Percentiles rank a stretch among this genome's conserved stretches.
Conservation (phyloP, 2,888 invertebrate genomes). For the Ectemnius continuus region DNA sequence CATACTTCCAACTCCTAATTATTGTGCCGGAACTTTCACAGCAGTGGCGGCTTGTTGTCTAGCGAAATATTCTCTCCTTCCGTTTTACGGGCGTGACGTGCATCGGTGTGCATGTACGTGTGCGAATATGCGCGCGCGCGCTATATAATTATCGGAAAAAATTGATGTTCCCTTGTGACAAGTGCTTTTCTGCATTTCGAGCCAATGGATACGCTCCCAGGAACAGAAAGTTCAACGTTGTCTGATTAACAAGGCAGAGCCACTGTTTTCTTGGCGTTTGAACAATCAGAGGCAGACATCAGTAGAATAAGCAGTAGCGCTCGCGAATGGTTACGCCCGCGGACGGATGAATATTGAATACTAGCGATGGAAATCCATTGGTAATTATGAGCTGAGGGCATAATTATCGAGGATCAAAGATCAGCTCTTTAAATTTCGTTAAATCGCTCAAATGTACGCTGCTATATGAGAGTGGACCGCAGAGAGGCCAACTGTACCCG, state of each 20-base stretch:
- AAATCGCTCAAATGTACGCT: slow-evolving; percentile 43
- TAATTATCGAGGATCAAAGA: slow-evolving; percentile 57
- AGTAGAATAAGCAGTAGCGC: neutral
- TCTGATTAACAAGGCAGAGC: too few relatives aligned
- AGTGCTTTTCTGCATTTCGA: too few relatives aligned
- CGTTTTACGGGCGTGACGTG: too few relatives aligned
- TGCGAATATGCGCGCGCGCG: too few relatives aligned
- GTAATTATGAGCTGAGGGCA: slow-evolving; percentile 55
- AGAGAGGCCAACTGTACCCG: neutral
- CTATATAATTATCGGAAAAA: too few relatives aligned
- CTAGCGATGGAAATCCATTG: slow-evolving; percentile 50
- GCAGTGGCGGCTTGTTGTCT: neutral
- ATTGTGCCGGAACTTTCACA: neutral
- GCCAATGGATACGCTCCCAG: too few relatives aligned
- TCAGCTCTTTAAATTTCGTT: slow-evolving; percentile 62
- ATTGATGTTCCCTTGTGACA: too few relatives aligned
- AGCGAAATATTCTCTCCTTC: neutral
- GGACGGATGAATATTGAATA: slow-evolving; percentile 34
- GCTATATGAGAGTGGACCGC: neutral
- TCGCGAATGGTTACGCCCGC: slow-evolving; percentile 4
- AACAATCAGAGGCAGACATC: neutral
- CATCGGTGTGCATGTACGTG: too few relatives aligned
- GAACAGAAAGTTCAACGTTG: too few relatives aligned
- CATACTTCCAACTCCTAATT: slow-evolving; percentile 5
- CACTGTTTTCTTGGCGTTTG: neutral